phyloP scores from a whole-genome alignment of 2,888 invertebrate species.

The Pantelozetes paolii region DNA sequence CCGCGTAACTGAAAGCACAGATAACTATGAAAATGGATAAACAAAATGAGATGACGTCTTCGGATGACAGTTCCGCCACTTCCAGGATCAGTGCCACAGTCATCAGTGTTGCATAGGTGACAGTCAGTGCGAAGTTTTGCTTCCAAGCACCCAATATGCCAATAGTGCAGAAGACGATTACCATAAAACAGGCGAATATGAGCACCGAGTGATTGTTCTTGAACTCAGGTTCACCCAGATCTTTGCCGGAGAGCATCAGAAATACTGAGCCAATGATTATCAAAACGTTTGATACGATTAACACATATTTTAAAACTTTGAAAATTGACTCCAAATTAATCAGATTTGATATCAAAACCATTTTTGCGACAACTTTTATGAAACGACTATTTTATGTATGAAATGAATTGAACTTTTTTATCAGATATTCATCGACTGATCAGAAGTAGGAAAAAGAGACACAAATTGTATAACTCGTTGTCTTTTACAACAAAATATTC shows the following conservation, averaged over 20 bases:
- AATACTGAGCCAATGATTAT: constrained; percentile 37
- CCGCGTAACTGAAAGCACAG: constrained; percentile 38
- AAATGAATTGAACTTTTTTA: no score
- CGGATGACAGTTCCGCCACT: constrained; percentile 37
- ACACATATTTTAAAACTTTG: constrained; percentile 36
- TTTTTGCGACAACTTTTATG: background rate
- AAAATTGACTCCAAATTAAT: constrained; percentile 36
- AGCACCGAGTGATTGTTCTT: constrained; percentile 37
- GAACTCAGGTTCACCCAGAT: constrained; percentile 39
- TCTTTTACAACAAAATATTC: background rate
- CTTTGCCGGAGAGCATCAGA: constrained; percentile 31
- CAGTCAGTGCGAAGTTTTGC: constrained; percentile 30
- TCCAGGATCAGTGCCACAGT: constrained; percentile 36
- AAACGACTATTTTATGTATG: background rate
- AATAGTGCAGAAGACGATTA: constrained; percentile 34
- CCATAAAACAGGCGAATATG: constrained; percentile 38
- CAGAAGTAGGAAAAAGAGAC: background rate
- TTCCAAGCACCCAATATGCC: constrained; percentile 37
- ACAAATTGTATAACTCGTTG: background rate
- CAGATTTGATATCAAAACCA: background rate
- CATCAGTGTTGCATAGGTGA: constrained; percentile 38
- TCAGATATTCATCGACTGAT: background rate
- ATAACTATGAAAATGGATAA: constrained; percentile 34
- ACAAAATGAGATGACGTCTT: constrained; percentile 37
- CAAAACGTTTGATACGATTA: constrained; percentile 38